Evolutionary conservation across 2,797 vertebrate species (phyloP).

Genomic region (Masticophis lateralis): DNA sequence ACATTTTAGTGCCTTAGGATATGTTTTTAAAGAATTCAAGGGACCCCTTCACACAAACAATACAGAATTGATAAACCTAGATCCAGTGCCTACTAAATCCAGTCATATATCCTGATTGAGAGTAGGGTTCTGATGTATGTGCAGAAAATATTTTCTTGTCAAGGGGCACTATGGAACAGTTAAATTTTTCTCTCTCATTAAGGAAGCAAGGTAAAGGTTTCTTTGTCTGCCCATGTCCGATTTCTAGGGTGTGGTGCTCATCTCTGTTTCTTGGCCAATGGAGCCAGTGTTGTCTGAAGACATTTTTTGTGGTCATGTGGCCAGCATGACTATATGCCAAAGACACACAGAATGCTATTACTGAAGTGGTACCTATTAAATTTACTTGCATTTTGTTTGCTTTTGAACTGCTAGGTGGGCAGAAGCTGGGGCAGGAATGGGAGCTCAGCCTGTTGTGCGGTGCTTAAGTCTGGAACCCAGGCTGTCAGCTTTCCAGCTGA

Average conservation of each 20-base stretch:
- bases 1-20: background rate
- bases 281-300: background rate
- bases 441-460: background rate
- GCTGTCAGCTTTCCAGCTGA: background rate
- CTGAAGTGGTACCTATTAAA: background rate
- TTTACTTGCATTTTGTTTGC: background rate
- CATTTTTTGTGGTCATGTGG: background rate
- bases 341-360: background rate
- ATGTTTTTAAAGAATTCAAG: background rate
- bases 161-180: background rate
- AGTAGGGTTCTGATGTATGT: background rate
- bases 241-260: background rate
- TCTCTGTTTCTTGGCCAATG: background rate
- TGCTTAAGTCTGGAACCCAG: too few species aligned
- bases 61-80: background rate
- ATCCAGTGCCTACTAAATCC: background rate
- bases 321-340: background rate
- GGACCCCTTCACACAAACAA: background rate
- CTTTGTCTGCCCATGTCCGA: background rate
- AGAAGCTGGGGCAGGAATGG: background rate
- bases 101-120: background rate
- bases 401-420: background rate
- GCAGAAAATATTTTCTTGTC: background rate
- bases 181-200: background rate
- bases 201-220: background rate